phyloP scores from a whole-genome alignment of 2,888 invertebrate species.

The Lottia scabra region DNA sequence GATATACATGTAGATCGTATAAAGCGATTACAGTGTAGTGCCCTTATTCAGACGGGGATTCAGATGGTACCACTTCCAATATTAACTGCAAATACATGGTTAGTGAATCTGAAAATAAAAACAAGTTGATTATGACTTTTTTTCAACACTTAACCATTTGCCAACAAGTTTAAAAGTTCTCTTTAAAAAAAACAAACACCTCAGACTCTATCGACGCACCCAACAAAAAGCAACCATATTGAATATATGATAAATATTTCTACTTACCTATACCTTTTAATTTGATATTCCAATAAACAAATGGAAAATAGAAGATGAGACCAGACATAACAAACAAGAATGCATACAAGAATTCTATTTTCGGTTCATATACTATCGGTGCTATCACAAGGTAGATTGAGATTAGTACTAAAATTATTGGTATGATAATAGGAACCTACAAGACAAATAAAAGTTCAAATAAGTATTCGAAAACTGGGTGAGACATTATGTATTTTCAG shows the following conservation, averaged over 20 bases:
- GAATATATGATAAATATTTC: not conserved
- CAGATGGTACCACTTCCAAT: conserved; percentile 40
- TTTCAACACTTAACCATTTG: no score
- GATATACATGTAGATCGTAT: no score
- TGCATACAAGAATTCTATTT: conserved; percentile 94
- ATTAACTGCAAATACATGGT: conserved; percentile 43
- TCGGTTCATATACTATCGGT: conserved; percentile 91
- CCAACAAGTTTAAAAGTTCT: no score
- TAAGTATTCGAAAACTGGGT: no score
- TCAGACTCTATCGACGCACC: no score
- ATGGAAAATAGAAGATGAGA: conserved; percentile 90
- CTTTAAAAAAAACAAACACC: no score
- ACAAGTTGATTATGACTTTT: no score
- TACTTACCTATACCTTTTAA: conserved; percentile 25
- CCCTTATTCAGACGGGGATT: not conserved
- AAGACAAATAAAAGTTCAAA: conserved; percentile 9
- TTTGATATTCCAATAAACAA: conserved; percentile 80
- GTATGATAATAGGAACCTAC: conserved; percentile 79
- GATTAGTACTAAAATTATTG: conserved; percentile 87
- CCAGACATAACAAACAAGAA: conserved; percentile 88
- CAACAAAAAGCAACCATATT: no score
- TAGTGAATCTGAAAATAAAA: conserved; percentile 37
- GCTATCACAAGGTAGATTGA: conserved; percentile 93
- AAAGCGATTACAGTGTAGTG: no score
- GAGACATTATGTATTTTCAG: no score